Conservation (phyloP, 2,113 vertebrate species). For the Cercopithecus mona region DNA sequence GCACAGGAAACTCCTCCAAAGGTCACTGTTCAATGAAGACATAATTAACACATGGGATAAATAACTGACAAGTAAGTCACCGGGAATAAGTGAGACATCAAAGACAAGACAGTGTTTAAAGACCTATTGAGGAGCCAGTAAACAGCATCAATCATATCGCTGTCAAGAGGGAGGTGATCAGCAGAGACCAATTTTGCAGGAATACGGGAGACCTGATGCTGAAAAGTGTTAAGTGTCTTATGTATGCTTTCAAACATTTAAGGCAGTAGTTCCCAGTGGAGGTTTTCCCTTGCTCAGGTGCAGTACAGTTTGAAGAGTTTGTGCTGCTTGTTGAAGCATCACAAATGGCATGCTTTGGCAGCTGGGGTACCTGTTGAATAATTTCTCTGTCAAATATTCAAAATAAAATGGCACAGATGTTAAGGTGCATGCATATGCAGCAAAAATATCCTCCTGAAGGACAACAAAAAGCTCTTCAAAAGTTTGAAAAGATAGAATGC, state of each 20-base stretch:
- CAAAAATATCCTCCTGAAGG: conserved; percentile 5
- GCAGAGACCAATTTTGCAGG: conserved; percentile 43
- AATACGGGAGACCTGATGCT: background rate
- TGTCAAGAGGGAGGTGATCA: conserved; percentile 59
- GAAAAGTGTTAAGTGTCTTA: conserved; percentile 31
- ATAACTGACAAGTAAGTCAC: conserved; percentile 12
- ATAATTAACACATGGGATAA: conserved; percentile 23
- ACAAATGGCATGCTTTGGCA: conserved; percentile 54
- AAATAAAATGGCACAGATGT: conserved; percentile 47
- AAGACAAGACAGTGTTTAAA: conserved; percentile 38
- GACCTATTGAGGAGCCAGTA: conserved; percentile 30
- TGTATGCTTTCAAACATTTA: conserved; percentile 1
- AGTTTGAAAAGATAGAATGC: background rate
- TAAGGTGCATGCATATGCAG: conserved; percentile 21
- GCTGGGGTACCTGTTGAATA: conserved; percentile 52
- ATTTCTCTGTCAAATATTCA: conserved; percentile 63
- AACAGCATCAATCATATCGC: conserved; percentile 64
- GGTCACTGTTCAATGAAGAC: conserved; percentile 40
- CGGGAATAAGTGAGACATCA: conserved; percentile 36
- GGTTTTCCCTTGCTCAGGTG: conserved; percentile 42
- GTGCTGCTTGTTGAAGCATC: conserved; percentile 47
- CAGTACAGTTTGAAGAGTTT: conserved; percentile 35
- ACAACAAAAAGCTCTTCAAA: background rate
- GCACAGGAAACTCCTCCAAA: background rate
- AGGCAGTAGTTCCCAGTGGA: background rate